Percentiles rank a stretch among this genome's conserved stretches.
phyloP scores from a whole-genome alignment of 37 sponge, comb jelly and placozoan genomes.

The Beroe ovata region DNA sequence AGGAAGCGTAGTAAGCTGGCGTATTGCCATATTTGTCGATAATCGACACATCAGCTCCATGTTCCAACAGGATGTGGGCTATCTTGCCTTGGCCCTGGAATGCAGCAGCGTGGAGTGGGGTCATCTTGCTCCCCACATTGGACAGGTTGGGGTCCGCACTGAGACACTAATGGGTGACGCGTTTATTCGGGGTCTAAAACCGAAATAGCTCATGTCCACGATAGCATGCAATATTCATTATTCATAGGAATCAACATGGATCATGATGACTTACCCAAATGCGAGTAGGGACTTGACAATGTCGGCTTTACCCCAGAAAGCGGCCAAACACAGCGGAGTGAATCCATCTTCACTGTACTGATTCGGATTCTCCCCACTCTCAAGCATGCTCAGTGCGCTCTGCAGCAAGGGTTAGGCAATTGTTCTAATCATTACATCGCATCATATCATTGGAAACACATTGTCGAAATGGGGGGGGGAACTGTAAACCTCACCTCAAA shows the following conservation, averaged over 20 bases:
- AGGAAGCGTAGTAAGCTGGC: constrained; percentile 25
- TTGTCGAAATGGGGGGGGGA: too few species aligned
- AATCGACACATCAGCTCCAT: background rate
- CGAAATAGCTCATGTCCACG: too few species aligned
- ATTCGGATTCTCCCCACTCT: constrained; percentile 69
- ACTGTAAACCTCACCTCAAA: too few species aligned
- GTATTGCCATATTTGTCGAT: constrained; percentile 41
- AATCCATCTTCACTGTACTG: constrained; percentile 71
- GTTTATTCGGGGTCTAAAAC: too few species aligned
- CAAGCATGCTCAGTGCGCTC: constrained; percentile 57
- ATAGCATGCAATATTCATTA: too few species aligned
- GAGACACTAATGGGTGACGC: constrained; percentile 27
- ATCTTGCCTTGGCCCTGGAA: constrained; percentile 82
- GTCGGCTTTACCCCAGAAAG: constrained; percentile 81
- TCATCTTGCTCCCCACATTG: constrained; percentile 74
- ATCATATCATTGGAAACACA: too few species aligned
- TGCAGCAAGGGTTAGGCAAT: too few species aligned
- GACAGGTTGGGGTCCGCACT: constrained; percentile 75
- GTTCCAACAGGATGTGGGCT: constrained; percentile 69
- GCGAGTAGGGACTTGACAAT: constrained; percentile 71
- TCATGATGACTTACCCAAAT: constrained; percentile 62
- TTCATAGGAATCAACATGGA: too few species aligned
- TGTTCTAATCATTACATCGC: too few species aligned
- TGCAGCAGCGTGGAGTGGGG: constrained; percentile 80
- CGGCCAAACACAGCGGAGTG: constrained; percentile 76